Evolutionary conservation across 2,797 vertebrate species (phyloP), one percentile per base, ranked within the genome.

Genomic region (Sternarchorhynchus goeldii): DNA sequence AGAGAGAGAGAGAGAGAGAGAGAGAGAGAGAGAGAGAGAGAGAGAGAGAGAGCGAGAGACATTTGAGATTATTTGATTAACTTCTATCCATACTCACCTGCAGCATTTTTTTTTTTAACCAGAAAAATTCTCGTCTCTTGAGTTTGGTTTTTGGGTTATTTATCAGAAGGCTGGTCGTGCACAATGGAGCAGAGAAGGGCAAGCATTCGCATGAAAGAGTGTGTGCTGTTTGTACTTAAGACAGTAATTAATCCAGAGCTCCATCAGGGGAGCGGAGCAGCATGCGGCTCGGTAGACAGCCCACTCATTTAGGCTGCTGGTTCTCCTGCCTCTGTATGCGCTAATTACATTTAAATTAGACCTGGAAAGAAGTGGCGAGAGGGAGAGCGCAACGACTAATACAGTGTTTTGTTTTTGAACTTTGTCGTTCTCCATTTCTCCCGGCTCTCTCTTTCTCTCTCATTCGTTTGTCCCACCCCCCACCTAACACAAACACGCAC

Each of bases 321-420:
- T 92, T 91, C 86, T 88, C 66, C 80, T 80, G 81, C 86, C 88
- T 83, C 88, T 90, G 86, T 78, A 80, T 77, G 80, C 77, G 81
- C 87, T 92, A 93, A 92, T 92, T 92, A 92, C 89, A 90, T 93
- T 92, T 91, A 91, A 92, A 92, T 92, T 83, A 92, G 89, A 81
- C 81, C 85, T 84, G 88, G 75, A 84, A 80, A 84, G 71, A 80
- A 79, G 82, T 88, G 88, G 86, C 84, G 82, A 53, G 69, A 73
- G 59, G 77, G 77, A 18, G 73, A 84, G 84, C 89, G 88, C 81
- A 85, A 86, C 73, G 79, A 87, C 80, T 81, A 69, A 82, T 83
- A 81, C 79, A 56, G 73, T 56, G 65, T 75, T 89, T 88, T 86
- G 86, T 86, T 84, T 87, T 81, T 63, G 77, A 81, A 85, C 53